Evolutionary conservation across 2,113 vertebrate genomes (phyloP), one percentile per base, ranked within the genome.

Genomic region (Tiliqua scincoides): DNA sequence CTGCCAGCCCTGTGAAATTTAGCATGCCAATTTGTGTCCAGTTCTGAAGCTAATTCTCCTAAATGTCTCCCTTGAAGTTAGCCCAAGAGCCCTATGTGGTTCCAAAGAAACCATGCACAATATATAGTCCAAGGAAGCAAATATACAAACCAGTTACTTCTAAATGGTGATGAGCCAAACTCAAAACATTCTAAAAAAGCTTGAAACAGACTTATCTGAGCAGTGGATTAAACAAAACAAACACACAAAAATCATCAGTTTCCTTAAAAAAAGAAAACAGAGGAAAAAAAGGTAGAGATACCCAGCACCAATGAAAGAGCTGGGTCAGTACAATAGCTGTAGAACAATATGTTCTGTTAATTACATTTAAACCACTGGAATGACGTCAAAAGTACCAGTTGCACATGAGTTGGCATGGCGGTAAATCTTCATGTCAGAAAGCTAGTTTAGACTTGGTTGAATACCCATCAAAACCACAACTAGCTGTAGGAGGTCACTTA

Each of bases 321-420:
- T 91, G 93, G 94, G 92, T 93, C 93, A 94, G 94, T 94, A 94
- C 91, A 91, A 91, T 62, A 91, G 91, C 91, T 91, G 91, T 92
- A 83, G 85, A 89, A 48, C 88, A 92, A 91, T 93, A 92, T 88
- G 91, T 89, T 93, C 79, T 89, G 93, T 91, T 91, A 77, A 74
- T 91, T 88, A 65, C 70, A 79, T 83, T 93, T 79, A 93, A 91
- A 92, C 35, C 68, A 1, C 88, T 83, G 94, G 93, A 96, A 96
- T 95, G 93, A 94, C 93, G 93, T 96, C 95, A 96, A 95, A 92
- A 95, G 90, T 93, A 94, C 95, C 95, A 96, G 93, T 93, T 95
- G 95, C 95, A 95, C 92, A 78, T 91, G 95, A 96, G 94, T 93
- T 93, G 92, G 91, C 87, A 93, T 92, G 91, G 94, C 89, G 90